Conservation (phyloP, 2,888 invertebrate genomes). For the Phania funesta region DNA sequence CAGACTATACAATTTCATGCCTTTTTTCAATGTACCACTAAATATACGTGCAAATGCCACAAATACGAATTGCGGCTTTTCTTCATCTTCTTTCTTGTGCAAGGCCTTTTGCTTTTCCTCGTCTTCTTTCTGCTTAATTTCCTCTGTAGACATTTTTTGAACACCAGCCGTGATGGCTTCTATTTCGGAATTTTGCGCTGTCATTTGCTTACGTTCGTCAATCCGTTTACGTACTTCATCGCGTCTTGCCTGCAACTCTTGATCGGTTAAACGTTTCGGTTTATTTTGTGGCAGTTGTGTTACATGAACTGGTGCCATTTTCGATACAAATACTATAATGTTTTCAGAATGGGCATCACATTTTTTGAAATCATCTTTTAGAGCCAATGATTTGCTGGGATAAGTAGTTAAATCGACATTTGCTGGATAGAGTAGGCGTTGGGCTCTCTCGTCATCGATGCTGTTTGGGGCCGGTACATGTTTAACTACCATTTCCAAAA, state of each 20-base stretch:
- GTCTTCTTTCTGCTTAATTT: constrained; percentile 9
- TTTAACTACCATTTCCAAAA: constrained; percentile 90
- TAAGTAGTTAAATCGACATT: constrained; percentile 85
- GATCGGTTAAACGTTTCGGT: constrained; percentile 87
- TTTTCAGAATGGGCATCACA: constrained; percentile 88
- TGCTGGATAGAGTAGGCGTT: constrained; percentile 89
- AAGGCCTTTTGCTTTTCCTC: constrained; percentile 8
- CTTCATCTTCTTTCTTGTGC: constrained; percentile 69
- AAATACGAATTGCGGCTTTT: constrained; percentile 83
- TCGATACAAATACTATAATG: constrained; percentile 80
- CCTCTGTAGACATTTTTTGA: constrained; percentile 70
- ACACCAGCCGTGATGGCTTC: constrained; percentile 72
- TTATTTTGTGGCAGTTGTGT: constrained; percentile 89
- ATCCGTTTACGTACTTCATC: constrained; percentile 85
- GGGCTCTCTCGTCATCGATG: constrained; percentile 88
- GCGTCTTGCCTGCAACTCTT: constrained; percentile 86
- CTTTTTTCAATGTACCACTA: constrained; percentile 90
- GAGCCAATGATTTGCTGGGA: constrained; percentile 85
- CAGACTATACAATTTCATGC: constrained; percentile 90
- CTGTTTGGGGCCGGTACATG: constrained; percentile 91
- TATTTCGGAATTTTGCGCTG: constrained; percentile 68
- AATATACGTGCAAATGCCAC: constrained; percentile 96
- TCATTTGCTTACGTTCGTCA: constrained; percentile 81
- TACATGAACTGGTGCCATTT: constrained; percentile 93
- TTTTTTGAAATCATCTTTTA: constrained; percentile 86